Evolutionary conservation across 2,797 vertebrate species (phyloP), one percentile per base, ranked within the genome.

Genomic region (Melopsittacus undulatus): DNA sequence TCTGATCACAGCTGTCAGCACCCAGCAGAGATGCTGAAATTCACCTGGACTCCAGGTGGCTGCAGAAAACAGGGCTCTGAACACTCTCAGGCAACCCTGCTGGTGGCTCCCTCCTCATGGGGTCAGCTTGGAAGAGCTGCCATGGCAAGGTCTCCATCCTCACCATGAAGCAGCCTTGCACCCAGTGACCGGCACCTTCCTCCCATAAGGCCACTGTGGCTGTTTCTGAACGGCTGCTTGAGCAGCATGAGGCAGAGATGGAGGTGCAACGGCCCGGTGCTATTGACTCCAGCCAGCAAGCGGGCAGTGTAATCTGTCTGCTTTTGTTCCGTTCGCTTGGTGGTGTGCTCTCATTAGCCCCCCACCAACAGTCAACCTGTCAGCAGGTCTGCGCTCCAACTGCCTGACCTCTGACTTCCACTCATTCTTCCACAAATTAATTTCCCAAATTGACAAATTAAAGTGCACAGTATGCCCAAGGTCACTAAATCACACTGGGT

Each of bases 371-470:
- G 97, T 98, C 97, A 97, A 97, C 97, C 98, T 97, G 95, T 98
- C 98, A 98, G 98, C 97, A 97, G 98, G 97, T 97, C 97, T 96
- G 97, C 96, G 95, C 97, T 98, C 97, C 97, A 96, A 98, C 97
- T 83, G 97, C 97, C 98, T 98, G 98, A 98, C 98, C 98, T 97
- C 98, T 98, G 98, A 98, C 98, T 98, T 97, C 70, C 8, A 82
- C 97, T 98, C 98, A 97, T 98, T 98, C 98, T 98, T 98, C 96
- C 97, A 98, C 97, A 98, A 98, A 98, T 98, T 98, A 98, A 98
- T 98, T 98, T 98, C 97, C 97, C 97, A 97, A 98, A 98, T 96
- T 97, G 98, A 98, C 98, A 98, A 97, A 98, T 97, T 97, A 97
- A 97, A 97, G 97, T 96, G 97, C 97, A 95, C 91, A 78, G 97